phyloP scores from a whole-genome alignment of 2,888 invertebrate genomes.

The Coleophora flavipennella region DNA sequence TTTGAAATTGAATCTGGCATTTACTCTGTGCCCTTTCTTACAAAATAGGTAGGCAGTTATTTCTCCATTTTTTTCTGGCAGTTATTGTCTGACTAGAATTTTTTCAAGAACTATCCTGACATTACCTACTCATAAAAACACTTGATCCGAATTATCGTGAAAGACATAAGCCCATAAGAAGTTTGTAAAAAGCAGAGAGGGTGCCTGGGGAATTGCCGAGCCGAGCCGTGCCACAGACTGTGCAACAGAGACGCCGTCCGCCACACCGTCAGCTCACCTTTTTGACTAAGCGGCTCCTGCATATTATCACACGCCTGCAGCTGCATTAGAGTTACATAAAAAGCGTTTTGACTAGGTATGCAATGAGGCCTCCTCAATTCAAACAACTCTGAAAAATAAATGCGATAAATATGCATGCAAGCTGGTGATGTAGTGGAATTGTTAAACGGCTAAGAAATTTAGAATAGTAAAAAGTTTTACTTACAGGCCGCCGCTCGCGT shows the following conservation, averaged over 20 bases:
- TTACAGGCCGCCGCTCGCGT: conserved; percentile 95
- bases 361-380: conserved; percentile 41
- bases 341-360: conserved; percentile 58
- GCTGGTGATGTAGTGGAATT: conserved; percentile 17
- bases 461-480: conserved; percentile 32
- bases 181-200: conserved; percentile 24
- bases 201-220: conserved; percentile 26
- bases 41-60: too few species aligned
- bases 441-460: conserved; percentile 1
- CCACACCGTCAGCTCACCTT: conserved; percentile 54
- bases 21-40: too few species aligned
- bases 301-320: conserved; percentile 43
- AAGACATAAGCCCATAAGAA: conserved; percentile 6
- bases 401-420: conserved; percentile 60
- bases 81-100: too few species aligned
- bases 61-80: too few species aligned
- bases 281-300: conserved; percentile 60
- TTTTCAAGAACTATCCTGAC: too few species aligned
- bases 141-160: conserved; percentile 1
- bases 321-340: conserved; percentile 59
- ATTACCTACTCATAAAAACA: too few species aligned
- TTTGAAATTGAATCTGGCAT: too few species aligned
- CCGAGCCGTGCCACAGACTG: conserved; percentile 28
- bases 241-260: conserved; percentile 26
- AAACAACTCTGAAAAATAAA: conserved; percentile 66